Conservation (phyloP, 2,888 invertebrate species). For the Drosophila buzzatii region DNA sequence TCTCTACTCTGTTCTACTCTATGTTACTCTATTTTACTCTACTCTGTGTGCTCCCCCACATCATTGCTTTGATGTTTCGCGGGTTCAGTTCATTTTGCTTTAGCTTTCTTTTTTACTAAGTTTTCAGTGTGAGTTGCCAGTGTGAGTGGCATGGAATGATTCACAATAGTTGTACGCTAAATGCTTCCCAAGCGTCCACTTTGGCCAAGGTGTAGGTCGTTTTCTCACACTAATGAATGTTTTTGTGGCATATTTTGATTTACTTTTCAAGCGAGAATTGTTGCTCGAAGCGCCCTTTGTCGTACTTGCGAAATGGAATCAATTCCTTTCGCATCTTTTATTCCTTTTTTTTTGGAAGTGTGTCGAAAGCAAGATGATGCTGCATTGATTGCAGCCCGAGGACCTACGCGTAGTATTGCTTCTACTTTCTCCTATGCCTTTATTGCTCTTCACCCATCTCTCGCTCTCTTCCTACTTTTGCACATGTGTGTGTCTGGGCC, state of each 20-base stretch:
- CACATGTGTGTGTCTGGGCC: constrained; percentile 49
- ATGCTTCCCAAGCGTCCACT: constrained; percentile 58
- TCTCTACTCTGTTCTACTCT: neutral
- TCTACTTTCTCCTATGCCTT: neutral
- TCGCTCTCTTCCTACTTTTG: neutral
- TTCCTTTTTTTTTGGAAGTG: neutral
- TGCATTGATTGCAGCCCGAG: constrained; percentile 71
- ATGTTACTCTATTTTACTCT: neutral
- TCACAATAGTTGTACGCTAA: constrained; percentile 53
- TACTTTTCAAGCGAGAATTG: constrained; percentile 31
- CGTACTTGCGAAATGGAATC: constrained; percentile 38
- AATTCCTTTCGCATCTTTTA: constrained; percentile 53
- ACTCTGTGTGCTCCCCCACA: neutral
- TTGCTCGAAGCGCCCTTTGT: constrained; percentile 15
- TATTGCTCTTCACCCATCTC: accelerated
- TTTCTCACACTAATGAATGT: constrained; percentile 47
- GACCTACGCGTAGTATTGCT: constrained; percentile 9
- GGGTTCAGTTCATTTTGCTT: constrained; percentile 23
- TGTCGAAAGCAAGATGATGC: constrained; percentile 64
- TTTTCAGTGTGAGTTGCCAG: constrained; percentile 14
- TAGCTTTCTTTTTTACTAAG: constrained; percentile 6
- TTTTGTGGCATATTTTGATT: constrained; percentile 64
- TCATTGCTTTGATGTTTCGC: constrained; percentile 41
- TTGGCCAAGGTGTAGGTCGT: constrained; percentile 34
- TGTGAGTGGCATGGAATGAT: constrained; percentile 21